Evolutionary conservation across 2,888 invertebrate species (phyloP).

Genomic region (Isotomurus palustris): DNA sequence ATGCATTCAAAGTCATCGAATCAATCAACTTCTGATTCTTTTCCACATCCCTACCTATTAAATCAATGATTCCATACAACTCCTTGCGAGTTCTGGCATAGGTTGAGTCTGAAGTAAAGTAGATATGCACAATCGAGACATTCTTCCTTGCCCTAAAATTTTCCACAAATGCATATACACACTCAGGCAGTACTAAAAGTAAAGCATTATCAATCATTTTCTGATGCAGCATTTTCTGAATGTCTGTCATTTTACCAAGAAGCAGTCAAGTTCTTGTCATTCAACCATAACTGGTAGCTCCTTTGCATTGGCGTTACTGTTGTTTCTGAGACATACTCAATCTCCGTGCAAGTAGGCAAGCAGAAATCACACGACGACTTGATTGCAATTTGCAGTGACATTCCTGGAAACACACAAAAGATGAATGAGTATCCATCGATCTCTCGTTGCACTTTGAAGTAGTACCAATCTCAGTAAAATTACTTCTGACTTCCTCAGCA

Average conservation of each 20-base stretch:
- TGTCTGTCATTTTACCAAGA: no score
- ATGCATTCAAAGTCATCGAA: neutral
- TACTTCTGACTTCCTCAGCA: conserved; percentile 33
- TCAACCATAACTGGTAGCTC: conserved; percentile 25
- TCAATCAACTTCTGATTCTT: no score
- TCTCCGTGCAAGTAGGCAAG: conserved; percentile 30
- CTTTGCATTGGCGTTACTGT: conserved; percentile 26
- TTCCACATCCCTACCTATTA: conserved; percentile 41
- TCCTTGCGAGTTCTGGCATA: conserved; percentile 39
- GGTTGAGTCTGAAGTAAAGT: conserved; percentile 33
- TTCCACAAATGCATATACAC: no score
- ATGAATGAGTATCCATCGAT: no score
- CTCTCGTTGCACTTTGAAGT: no score
- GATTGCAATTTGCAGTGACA: conserved; percentile 17
- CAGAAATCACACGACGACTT: conserved; percentile 24
- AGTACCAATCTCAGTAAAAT: no score
- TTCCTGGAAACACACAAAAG: conserved; percentile 14
- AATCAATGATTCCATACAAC: conserved; percentile 35
- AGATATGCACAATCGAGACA: conserved; percentile 41
- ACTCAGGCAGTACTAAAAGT: no score
- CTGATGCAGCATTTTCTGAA: no score
- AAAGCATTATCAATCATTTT: no score
- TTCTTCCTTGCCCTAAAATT: conserved; percentile 33
- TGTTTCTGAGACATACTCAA: conserved; percentile 31
- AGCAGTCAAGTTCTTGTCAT: conserved; percentile 22